These are phyloP conservation scores for Lycocorax pyrrhopterus DNA, from an alignment of 2,113 vertebrate genomes.

Conservation along the genomic window DNA sequence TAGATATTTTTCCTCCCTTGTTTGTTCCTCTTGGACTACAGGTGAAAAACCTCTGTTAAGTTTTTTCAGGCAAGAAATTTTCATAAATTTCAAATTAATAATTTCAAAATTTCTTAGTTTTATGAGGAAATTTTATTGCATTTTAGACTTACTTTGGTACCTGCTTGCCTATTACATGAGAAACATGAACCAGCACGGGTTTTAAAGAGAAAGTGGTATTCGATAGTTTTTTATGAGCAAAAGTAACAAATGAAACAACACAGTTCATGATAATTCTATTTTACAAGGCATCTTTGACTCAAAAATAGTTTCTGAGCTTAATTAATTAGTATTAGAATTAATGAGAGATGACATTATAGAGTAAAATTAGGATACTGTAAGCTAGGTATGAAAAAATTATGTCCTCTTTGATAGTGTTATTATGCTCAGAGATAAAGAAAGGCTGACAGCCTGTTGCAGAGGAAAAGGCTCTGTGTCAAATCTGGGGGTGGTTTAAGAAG, in stretches of 20 bases:
- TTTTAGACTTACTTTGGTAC: not conserved
- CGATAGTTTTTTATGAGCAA: not conserved
- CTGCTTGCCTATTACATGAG: not conserved
- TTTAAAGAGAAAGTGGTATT: not conserved
- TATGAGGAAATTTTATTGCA: not conserved
- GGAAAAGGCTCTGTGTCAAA: not conserved
- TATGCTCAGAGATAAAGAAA: not conserved
- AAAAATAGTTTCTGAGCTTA: not conserved
- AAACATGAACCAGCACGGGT: not conserved
- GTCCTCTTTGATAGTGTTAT: not conserved
- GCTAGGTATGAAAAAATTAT: not conserved
- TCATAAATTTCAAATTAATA: not conserved
- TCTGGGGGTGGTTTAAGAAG: not conserved
- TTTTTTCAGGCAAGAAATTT: not conserved
- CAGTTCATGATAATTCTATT: not conserved
- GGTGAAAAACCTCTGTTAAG: not conserved
- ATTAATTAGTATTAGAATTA: not conserved
- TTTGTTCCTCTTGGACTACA: not conserved
- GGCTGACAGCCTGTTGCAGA: not conserved
- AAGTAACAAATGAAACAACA: not conserved
- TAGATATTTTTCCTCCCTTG: not conserved
- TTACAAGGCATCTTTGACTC: not conserved
- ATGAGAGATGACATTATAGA: not conserved
- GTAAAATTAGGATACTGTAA: not conserved
- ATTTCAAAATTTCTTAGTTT: not conserved